phyloP scores from a whole-genome alignment of 1,140 invertebrate species.

The Melitaea cinxia region DNA sequence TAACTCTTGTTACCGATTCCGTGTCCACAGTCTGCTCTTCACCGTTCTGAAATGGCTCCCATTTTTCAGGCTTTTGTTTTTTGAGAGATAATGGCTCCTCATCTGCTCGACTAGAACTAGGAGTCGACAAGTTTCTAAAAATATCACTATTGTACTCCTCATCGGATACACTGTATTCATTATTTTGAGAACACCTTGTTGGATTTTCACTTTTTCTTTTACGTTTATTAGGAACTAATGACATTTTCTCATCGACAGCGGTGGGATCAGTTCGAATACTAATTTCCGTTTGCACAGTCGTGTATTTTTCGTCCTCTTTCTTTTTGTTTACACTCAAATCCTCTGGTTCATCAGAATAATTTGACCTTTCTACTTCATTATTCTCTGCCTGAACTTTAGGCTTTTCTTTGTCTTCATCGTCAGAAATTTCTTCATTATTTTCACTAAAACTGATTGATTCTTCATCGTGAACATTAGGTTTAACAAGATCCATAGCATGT shows the following conservation, averaged over 20 bases:
- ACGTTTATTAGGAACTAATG: slow-evolving; percentile 83
- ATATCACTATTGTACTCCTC: slow-evolving; percentile 82
- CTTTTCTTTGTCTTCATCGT: slow-evolving; percentile 73
- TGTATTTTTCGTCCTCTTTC: slow-evolving; percentile 79
- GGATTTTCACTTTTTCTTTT: slow-evolving; percentile 95
- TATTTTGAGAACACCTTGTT: slow-evolving; percentile 88
- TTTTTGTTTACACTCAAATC: slow-evolving; percentile 86
- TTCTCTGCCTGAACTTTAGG: slow-evolving; percentile 43
- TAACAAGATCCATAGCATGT: slow-evolving; percentile 64
- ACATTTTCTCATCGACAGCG: slow-evolving; percentile 69
- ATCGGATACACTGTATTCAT: slow-evolving; percentile 84
- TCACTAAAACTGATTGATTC: slow-evolving; percentile 69
- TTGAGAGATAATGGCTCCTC: slow-evolving; percentile 84
- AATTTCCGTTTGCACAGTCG: slow-evolving; percentile 55
- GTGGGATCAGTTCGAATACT: slow-evolving; percentile 75
- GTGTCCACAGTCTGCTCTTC: slow-evolving; percentile 65
- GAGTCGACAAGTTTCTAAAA: slow-evolving; percentile 75
- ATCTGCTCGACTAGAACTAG: slow-evolving; percentile 61
- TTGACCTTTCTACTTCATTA: slow-evolving; percentile 54
- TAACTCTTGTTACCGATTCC: slow-evolving; percentile 66
- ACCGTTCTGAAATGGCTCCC: slow-evolving; percentile 73
- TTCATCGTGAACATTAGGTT: slow-evolving; percentile 53
- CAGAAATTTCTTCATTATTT: slow-evolving; percentile 65
- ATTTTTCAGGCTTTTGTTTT: slow-evolving; percentile 77
- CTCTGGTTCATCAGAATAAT: slow-evolving; percentile 83